Evolutionary conservation across 2,113 vertebrate species (phyloP).

Genomic region (Cynoglossus semilaevis): DNA sequence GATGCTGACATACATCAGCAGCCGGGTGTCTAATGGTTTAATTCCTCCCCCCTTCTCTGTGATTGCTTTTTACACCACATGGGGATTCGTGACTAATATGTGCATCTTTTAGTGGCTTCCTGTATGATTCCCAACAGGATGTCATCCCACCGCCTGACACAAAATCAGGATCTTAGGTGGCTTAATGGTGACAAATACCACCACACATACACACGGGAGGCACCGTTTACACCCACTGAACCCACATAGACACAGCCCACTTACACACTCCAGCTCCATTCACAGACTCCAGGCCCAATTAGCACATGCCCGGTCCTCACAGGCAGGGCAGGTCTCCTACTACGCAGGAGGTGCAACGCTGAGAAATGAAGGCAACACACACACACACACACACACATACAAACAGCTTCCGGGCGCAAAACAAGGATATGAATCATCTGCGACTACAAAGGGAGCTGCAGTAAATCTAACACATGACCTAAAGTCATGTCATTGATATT

Average conservation of each 20-base stretch:
- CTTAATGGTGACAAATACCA: constrained; percentile 25
- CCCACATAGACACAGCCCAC: constrained; percentile 41
- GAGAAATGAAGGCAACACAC: constrained; percentile 50
- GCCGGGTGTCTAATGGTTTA: constrained; percentile 46
- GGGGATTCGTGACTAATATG: constrained; percentile 68
- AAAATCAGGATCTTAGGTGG: constrained; percentile 25
- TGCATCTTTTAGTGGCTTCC: constrained; percentile 42
- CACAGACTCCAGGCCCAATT: constrained; percentile 56
- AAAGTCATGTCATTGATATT: too few relatives aligned
- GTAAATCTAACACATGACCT: background rate
- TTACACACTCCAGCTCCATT: constrained; percentile 42
- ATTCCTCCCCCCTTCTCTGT: constrained; percentile 20
- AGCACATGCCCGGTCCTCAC: constrained; percentile 40
- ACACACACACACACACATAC: constrained; percentile 3
- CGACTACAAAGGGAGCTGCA: background rate
- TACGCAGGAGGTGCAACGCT: constrained; percentile 39
- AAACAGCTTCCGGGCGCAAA: background rate
- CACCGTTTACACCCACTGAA: constrained; percentile 17
- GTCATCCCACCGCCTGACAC: constrained; percentile 36
- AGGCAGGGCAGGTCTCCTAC: constrained; percentile 35
- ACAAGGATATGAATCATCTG: background rate
- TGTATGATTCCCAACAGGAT: constrained; percentile 43
- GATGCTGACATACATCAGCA: constrained; percentile 52
- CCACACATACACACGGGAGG: constrained; percentile 20
- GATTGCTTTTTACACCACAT: constrained; percentile 34